Base-by-base conservation (phyloP, 2,888 invertebrate genomes). In the Epicampocera succincta region DNA sequence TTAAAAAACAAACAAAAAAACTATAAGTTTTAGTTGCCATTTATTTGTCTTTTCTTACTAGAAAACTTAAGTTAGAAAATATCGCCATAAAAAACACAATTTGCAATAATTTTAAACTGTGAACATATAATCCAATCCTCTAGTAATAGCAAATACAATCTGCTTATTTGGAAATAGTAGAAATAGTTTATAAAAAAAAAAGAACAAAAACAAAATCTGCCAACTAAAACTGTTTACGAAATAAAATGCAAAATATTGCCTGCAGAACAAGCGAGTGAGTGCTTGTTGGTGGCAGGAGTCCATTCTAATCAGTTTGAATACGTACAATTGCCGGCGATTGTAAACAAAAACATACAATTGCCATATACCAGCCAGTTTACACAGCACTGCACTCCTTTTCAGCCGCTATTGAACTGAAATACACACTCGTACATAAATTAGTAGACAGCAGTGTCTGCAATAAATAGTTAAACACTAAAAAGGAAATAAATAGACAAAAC, bases 281-380 rank as follows among this genome's bases (percentile, higher is more conserved):
- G 33, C n/a, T n/a, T n/a, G n/a, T n/a, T n/a, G 52, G 21, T 42
- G 74, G 33, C 33, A 33, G n/a, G n/a, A n/a, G n/a, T 33, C 33
- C 8, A 33, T 33, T 33, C 33, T 33, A 33, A 33, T 33, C 33
- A 33, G 33, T 33, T 33, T 33, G 25, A 21, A 19, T 15, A 19
- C 42, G n/a, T 21, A 25, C 29, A 72, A 29, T 71, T 65, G 21
- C 52, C 66, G 61, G 42, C 42, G 58, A 54, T 61, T 44, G 60
- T 40, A 72, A 80, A 73, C 72, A 72, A 61, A 60, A 71, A 52
- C 58, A 80, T 72, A 44, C 76, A 56, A 68, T 66, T 71, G 69
- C 29, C 46, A 52, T 76, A 68, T 15, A 77, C 52, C 63, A 33
- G 52, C 13, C 3, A 66, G 25, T 48, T 8, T n/a, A 29, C 0